Conservation (phyloP, 2,888 invertebrate genomes). For the Suillia variegata region DNA sequence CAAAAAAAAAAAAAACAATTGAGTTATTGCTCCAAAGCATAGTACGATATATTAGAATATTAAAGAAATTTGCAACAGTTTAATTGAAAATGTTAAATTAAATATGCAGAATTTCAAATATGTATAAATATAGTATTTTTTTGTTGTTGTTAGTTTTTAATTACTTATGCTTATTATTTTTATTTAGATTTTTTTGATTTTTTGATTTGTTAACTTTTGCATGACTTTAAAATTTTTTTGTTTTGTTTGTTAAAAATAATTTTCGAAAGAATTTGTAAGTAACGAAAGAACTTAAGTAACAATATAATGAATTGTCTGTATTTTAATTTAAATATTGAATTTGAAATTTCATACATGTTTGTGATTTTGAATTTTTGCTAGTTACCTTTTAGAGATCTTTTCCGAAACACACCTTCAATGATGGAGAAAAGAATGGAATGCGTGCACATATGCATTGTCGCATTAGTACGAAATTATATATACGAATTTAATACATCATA, state of each 20-base stretch:
- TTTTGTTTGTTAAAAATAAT: conserved; percentile 32
- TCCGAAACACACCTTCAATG: conserved; percentile 88
- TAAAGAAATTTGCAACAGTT: conserved; percentile 51
- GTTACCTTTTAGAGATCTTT: conserved; percentile 96
- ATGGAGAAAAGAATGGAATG: conserved; percentile 67
- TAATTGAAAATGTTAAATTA: conserved; percentile 29
- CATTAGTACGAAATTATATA: conserved; percentile 62
- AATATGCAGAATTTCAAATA: conserved; percentile 48
- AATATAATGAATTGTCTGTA: conserved; percentile 24
- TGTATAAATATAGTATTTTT: conserved; percentile 18
- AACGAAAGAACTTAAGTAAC: conserved; percentile 48
- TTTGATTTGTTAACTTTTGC: conserved; percentile 28
- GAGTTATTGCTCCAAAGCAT: conserved; percentile 33
- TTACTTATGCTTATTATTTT: conserved; percentile 8
- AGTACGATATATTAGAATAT: conserved; percentile 29
- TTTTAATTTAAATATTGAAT: conserved; percentile 38
- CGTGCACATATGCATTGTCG: conserved; percentile 63
- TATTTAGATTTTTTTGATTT: conserved; percentile 21
- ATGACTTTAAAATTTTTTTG: conserved; percentile 27
- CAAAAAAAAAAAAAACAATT: conserved; percentile 21
- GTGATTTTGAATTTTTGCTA: conserved; percentile 63
- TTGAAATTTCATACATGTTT: conserved; percentile 54
- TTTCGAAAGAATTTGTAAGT: conserved; percentile 27
- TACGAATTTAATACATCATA: conserved; percentile 62
- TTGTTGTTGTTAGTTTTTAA: conserved; percentile 20